Evolutionary conservation across 2,113 vertebrate genomes (phyloP), one percentile per base, ranked within the genome.

Genomic region (Petroica traversi): DNA sequence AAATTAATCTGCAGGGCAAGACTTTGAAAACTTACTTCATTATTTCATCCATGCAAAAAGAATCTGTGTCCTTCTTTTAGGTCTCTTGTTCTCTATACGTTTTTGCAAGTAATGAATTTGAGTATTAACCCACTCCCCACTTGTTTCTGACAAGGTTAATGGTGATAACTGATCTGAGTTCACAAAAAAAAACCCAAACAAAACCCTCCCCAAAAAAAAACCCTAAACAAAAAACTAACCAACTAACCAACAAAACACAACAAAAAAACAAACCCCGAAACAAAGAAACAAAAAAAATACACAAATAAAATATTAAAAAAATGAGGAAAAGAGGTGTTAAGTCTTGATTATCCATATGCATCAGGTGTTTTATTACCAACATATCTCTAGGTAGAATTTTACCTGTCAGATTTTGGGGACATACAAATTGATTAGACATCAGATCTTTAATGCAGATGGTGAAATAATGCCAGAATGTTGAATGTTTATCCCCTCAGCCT

Each of bases 391-490:
- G 72, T 63, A 89, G 86, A 77, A 89, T 90, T 89, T 73, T 84
- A 95, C 51, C 77, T 57, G 66, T 90, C 88, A 88, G 80, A 92
- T 87, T 88, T 49, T 85, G 79, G 73, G 63, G 85, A 75, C 67
- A 92, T 11, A 95, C 10, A 93, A 63, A 95, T 95, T 95, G 77
- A 83, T 94, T 74, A 95, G 19, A 71, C 64, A 88, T 28, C 68
- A 93, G 59, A 77, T 94, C 67, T 86, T 96, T 92, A 96, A 86
- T 64, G 45, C 29, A 92, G 57, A 41, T 83, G 55, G 59, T 31
- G 59, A 91, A 95, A 95, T 80, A 96, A 94, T 48, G 43, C 78
- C 95, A 96, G 92, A 95, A 78, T 85, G 64, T 20, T 73, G 33
- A 46, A 85, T 15, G 43, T 94, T 95, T 89, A 92, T 67, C 29